Evolutionary conservation across 1,140 invertebrate genomes (phyloP).

Genomic region (Calosoma granatense): DNA sequence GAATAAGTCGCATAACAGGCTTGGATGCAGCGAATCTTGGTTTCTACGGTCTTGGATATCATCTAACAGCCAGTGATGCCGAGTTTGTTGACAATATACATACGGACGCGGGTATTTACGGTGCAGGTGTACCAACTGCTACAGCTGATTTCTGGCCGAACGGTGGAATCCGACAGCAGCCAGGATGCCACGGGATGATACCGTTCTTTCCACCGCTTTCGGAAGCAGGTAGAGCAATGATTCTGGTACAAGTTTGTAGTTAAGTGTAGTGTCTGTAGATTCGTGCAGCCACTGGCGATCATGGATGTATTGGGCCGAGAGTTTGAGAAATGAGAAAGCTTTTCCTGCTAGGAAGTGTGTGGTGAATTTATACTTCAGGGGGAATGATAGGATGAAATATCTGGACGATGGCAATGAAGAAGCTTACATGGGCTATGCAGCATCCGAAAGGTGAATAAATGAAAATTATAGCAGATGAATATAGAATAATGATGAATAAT

Average conservation of each 20-base stretch:
- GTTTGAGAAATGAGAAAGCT: conserved; percentile 34
- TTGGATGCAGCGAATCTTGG: conserved; percentile 49
- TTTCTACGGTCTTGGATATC: conserved; percentile 46
- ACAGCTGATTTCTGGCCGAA: conserved; percentile 55
- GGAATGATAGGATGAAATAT: neutral
- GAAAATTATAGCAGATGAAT: neutral
- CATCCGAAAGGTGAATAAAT: neutral
- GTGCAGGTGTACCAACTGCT: conserved; percentile 42
- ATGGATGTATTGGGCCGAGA: conserved; percentile 44
- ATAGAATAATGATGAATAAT: neutral
- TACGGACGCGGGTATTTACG: conserved; percentile 50
- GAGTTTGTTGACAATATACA: conserved; percentile 59
- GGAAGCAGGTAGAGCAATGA: conserved; percentile 31
- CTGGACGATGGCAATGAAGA: neutral
- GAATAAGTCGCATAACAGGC: conserved; percentile 40
- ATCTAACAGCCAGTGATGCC: conserved; percentile 51
- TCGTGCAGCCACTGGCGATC: conserved; percentile 49
- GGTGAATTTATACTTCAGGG: neutral
- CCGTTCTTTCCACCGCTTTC: conserved; percentile 36
- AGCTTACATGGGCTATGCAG: neutral
- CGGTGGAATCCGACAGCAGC: conserved; percentile 43
- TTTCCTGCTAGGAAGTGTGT: neutral
- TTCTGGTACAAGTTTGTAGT: conserved; percentile 15
- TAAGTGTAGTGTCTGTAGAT: too few species aligned
- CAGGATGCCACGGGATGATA: conserved; percentile 38